Conservation (phyloP, 2,797 vertebrate species). For the Valencia hispanica region DNA sequence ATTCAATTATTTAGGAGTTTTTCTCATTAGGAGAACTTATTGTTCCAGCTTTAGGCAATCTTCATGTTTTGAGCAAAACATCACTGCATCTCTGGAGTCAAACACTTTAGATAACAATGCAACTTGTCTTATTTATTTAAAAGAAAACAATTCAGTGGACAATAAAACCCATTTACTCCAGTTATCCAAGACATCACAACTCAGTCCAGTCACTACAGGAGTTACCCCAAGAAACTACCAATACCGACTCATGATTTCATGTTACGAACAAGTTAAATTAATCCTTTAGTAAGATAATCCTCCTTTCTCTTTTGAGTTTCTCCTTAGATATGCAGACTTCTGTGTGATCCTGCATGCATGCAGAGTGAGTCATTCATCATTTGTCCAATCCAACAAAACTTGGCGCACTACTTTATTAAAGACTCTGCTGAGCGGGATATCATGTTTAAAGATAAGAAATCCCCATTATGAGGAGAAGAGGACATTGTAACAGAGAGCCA, state of each 20-base stretch:
- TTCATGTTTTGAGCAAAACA: neutral
- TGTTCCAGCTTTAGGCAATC: neutral
- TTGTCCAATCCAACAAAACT: conserved; percentile 46
- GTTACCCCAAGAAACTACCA: neutral
- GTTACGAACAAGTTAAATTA: conserved; percentile 11
- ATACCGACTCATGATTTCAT: conserved; percentile 1
- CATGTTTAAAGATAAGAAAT: conserved; percentile 39
- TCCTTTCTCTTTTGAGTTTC: conserved; percentile 2
- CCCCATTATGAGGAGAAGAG: conserved; percentile 21
- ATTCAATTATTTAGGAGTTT: neutral
- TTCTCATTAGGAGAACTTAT: neutral
- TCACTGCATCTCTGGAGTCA: conserved; percentile 13
- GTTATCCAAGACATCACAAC: neutral
- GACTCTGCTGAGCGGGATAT: conserved; percentile 31
- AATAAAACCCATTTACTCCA: conserved; percentile 4
- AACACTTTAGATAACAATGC: conserved; percentile 3
- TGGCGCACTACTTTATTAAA: conserved; percentile 43
- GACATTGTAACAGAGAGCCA: conserved; percentile 33
- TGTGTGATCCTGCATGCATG: conserved; percentile 34
- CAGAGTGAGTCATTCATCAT: conserved; percentile 37
- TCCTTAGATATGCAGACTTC: conserved; percentile 34
- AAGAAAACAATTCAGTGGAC: conserved; percentile 8
- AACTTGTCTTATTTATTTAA: conserved; percentile 10
- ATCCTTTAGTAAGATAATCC: neutral
- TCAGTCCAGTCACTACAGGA: neutral